Conservation (phyloP, 2,797 vertebrate genomes). For the Gallirallus australis region DNA sequence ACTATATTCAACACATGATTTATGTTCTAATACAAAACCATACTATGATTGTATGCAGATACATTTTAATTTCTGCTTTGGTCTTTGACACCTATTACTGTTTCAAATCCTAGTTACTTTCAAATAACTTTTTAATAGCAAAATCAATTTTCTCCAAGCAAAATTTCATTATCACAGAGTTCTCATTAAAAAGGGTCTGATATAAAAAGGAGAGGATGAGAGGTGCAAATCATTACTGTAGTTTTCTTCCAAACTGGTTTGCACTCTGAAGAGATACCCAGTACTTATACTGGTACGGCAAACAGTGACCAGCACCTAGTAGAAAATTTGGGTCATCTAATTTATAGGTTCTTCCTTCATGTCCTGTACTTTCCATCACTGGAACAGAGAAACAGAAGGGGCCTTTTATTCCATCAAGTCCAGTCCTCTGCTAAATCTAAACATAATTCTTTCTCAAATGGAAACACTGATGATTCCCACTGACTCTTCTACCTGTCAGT, state of each 20-base stretch:
- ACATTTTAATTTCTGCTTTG: neutral
- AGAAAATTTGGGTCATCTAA: neutral
- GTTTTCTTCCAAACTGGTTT: neutral
- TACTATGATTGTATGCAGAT: neutral
- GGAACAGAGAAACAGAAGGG: neutral
- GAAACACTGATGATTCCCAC: neutral
- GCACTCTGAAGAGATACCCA: neutral
- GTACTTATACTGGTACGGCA: neutral
- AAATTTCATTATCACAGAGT: neutral
- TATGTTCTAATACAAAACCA: neutral
- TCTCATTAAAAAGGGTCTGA: neutral
- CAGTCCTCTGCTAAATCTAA: neutral
- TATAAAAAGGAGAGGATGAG: neutral
- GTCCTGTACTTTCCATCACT: neutral
- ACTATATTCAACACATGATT: neutral
- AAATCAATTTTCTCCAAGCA: neutral
- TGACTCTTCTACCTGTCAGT: neutral
- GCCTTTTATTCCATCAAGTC: neutral
- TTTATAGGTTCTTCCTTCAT: neutral
- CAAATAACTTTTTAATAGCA: neutral
- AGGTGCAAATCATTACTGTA: neutral
- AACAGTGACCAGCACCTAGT: neutral
- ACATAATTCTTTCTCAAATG: neutral
- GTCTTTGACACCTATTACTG: conserved; percentile 4
- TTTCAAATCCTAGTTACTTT: neutral